Conservation (phyloP, 2,888 invertebrate genomes). For the Orthosia gothica region DNA sequence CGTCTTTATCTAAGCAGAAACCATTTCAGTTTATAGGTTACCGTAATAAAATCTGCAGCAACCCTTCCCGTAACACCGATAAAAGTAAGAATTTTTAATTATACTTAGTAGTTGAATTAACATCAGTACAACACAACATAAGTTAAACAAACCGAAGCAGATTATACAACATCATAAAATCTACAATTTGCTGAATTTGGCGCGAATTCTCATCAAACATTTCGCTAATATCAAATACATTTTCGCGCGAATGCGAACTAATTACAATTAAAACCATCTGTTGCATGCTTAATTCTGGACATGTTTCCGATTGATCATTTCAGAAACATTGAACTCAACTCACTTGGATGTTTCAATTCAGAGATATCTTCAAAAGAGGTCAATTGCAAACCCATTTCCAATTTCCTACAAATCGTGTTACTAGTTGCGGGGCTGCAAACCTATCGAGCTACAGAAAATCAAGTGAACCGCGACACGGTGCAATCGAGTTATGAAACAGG, state of each 20-base stretch:
- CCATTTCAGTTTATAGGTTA: slow-evolving; percentile 8
- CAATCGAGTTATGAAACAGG: slow-evolving; percentile 47
- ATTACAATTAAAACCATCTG: slow-evolving; percentile 21
- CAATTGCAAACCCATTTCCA: slow-evolving; percentile 26
- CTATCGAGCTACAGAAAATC: slow-evolving; percentile 22
- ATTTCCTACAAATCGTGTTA: slow-evolving; percentile 46
- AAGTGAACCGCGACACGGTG: slow-evolving; percentile 3
- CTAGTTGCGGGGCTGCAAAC: slow-evolving; percentile 17
- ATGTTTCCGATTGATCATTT: slow-evolving; percentile 3
- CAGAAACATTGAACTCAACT: background rate
- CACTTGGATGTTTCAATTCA: background rate
- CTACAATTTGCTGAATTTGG: slow-evolving; percentile 10
- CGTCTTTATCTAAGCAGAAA: slow-evolving; percentile 1
- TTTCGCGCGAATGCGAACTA: slow-evolving; percentile 7
- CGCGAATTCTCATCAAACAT: slow-evolving; percentile 2
- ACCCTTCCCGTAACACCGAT: background rate
- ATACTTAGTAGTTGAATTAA: background rate
- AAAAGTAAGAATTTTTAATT: background rate
- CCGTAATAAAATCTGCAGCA: background rate
- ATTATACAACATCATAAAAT: background rate
- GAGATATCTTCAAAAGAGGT: slow-evolving; percentile 7
- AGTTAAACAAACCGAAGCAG: background rate
- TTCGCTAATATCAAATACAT: slow-evolving; percentile 1
- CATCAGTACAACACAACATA: background rate
- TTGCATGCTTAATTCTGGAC: slow-evolving; percentile 5